Percentiles rank a stretch among this genome's conserved stretches.
These are phyloP conservation scores for Rotaria macrura DNA, from an alignment of 2,888 invertebrate species.

Conservation along the genomic window DNA sequence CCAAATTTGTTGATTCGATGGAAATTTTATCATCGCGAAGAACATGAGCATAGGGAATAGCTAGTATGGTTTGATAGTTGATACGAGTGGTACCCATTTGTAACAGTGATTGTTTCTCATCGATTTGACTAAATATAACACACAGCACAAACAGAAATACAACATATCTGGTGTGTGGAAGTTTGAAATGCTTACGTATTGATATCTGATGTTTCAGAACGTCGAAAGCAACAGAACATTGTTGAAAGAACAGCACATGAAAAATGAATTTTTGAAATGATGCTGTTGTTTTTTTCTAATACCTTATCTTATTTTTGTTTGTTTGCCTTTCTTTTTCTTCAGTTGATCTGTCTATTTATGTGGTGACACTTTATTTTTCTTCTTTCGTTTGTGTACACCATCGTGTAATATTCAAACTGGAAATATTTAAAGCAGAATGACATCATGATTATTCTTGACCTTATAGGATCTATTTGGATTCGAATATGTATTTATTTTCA, in stretches of 20 bases:
- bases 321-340: too few species aligned
- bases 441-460: background rate
- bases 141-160: background rate
- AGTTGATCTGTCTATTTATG: background rate
- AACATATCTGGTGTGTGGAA: background rate
- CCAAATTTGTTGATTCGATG: background rate
- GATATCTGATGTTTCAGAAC: background rate
- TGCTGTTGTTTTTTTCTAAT: background rate
- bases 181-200: background rate
- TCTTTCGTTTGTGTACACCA: background rate
- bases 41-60: background rate
- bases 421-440: too few species aligned
- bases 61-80: background rate
- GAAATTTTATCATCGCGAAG: background rate
- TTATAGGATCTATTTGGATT: too few species aligned
- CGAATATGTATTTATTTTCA: too few species aligned
- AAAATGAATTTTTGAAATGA: background rate
- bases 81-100: background rate
- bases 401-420: background rate
- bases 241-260: background rate
- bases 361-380: background rate
- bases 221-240: background rate
- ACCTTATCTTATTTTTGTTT: background rate
- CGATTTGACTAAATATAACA: background rate
- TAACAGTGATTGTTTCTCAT: background rate